Percentiles rank a stretch among this genome's conserved stretches.
Evolutionary conservation across 2,888 invertebrate species (phyloP).

Genomic region (Coelopa pilipes): DNA sequence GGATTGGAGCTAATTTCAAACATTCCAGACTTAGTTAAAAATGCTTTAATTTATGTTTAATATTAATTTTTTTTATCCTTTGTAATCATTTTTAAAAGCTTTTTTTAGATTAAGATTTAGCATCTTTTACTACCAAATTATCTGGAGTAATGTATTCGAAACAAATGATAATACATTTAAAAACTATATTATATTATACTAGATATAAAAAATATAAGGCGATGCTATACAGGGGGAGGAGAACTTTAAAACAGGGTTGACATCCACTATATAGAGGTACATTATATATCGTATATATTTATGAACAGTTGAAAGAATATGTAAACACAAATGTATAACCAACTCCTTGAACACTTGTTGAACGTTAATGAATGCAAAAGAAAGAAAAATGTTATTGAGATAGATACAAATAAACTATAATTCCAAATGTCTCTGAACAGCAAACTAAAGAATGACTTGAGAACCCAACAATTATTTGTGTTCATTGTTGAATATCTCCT

Average conservation of each 20-base stretch:
- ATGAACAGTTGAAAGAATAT: not conserved
- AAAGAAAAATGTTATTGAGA: not conserved
- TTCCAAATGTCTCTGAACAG: not conserved
- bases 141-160: not conserved
- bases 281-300: slow-evolving; percentile 2
- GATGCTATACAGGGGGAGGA: too few relatives aligned
- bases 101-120: too few relatives aligned
- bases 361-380: slow-evolving; percentile 1
- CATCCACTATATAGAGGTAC: not conserved
- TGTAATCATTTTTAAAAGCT: too few relatives aligned
- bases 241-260: not conserved
- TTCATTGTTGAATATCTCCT: not conserved
- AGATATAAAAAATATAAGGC: not conserved
- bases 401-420: not conserved
- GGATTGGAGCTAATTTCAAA: not conserved
- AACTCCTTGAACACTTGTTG: slow-evolving; percentile 7
- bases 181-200: not conserved
- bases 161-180: not conserved
- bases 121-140: not conserved
- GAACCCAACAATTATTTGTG: not conserved
- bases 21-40: slow-evolving; percentile 7
- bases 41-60: slow-evolving; percentile 2
- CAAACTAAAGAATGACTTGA: not conserved
- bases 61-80: too few relatives aligned
- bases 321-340: too few relatives aligned